These are phyloP conservation scores for Eudyptes chrysolophus DNA, from an alignment of 2,113 vertebrate genomes.

Conservation along the genomic window DNA sequence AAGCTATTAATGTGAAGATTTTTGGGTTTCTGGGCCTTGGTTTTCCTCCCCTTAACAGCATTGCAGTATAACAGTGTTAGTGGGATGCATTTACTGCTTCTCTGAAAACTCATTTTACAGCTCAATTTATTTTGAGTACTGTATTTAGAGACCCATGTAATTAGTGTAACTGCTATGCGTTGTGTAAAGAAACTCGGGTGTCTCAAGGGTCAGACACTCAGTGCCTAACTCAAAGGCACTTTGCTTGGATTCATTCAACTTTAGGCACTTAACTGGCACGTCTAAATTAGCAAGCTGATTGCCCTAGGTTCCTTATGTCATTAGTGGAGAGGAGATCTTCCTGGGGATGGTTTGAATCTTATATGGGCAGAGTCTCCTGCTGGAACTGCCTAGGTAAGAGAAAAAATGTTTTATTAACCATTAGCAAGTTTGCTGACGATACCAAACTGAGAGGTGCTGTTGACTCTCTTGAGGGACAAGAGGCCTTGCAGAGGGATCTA, in stretches of 20 bases:
- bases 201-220: not conserved
- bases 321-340: not conserved
- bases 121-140: not conserved
- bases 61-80: not conserved
- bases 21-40: not conserved
- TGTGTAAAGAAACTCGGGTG: not conserved
- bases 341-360: not conserved
- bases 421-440: not conserved
- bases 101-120: not conserved
- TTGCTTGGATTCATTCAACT: not conserved
- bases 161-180: not conserved
- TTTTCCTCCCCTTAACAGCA: not conserved
- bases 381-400: not conserved
- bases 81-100: not conserved
- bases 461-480: not conserved
- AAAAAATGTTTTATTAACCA: not conserved
- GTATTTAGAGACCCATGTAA: not conserved
- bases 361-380: not conserved
- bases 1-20: not conserved
- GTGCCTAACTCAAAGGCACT: not conserved
- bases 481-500: not conserved
- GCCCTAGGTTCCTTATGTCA: not conserved
- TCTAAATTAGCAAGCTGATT: not conserved
- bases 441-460: not conserved
- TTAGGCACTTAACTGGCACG: not conserved